Evolutionary conservation across 2,113 vertebrate species (phyloP).

Genomic region (Carassius auratus): DNA sequence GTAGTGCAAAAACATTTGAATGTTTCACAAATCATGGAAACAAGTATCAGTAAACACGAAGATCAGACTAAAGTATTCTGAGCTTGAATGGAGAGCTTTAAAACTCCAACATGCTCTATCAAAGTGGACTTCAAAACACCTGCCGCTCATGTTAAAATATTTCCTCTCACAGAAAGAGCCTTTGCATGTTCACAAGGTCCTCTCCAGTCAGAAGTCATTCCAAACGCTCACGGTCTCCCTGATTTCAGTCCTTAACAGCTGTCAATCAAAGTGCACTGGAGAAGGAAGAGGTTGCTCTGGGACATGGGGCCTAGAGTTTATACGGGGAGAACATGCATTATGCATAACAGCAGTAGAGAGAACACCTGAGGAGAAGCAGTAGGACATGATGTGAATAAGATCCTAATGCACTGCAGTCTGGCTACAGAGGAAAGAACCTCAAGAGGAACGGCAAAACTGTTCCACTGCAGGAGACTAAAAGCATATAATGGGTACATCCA

Average conservation of each 20-base stretch:
- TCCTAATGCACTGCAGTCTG: constrained; percentile 21
- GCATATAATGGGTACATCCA: background rate
- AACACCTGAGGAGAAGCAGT: constrained; percentile 26
- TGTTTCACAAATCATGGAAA: background rate
- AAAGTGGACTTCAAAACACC: constrained; percentile 7
- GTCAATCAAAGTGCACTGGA: constrained; percentile 62
- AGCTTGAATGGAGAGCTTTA: background rate
- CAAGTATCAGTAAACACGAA: background rate
- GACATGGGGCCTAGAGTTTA: constrained; percentile 16
- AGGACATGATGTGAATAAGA: constrained; percentile 14
- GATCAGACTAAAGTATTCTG: constrained; percentile 21
- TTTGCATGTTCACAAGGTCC: constrained; percentile 82
- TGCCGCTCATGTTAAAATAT: background rate
- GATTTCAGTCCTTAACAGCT: constrained; percentile 60
- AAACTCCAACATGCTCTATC: background rate
- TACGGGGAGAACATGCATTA: constrained; percentile 24
- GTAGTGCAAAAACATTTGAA: background rate
- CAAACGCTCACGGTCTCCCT: constrained; percentile 70
- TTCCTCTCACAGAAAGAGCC: constrained; percentile 77
- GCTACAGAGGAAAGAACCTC: background rate
- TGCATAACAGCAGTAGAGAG: background rate
- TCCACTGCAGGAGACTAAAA: constrained; percentile 23
- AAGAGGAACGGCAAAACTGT: background rate
- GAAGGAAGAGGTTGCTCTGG: background rate
- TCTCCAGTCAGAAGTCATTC: constrained; percentile 74